phyloP scores from a whole-genome alignment of 2,113 vertebrate genomes.

The Catagonus wagneri region DNA sequence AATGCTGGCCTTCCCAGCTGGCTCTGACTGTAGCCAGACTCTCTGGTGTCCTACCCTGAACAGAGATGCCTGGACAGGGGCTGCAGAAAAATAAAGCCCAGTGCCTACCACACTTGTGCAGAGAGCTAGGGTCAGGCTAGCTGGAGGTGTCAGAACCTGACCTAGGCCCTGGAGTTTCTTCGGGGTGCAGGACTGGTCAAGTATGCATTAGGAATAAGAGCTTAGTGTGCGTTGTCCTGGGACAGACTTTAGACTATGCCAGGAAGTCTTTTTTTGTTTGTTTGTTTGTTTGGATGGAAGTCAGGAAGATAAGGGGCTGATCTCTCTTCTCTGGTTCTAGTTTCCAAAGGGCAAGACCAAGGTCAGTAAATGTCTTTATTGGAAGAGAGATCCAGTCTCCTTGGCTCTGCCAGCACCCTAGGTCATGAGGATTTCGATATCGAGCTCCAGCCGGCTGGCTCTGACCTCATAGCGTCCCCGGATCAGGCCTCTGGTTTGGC shows the following conservation, averaged over 20 bases:
- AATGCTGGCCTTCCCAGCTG: conserved; percentile 39
- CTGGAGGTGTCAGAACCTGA: background rate
- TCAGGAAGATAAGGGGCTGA: background rate
- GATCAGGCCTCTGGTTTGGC: conserved; percentile 69
- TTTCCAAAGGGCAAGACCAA: background rate
- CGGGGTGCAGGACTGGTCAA: background rate
- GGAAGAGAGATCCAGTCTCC: conserved; percentile 53
- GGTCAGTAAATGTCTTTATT: conserved; percentile 50
- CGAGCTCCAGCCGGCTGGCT: conserved; percentile 73
- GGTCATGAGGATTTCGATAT: conserved; percentile 79
- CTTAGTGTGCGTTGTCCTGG: background rate
- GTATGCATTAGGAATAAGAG: background rate
- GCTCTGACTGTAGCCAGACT: background rate
- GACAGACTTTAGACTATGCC: background rate
- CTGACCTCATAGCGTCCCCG: conserved; percentile 72
- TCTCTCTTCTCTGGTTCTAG: background rate
- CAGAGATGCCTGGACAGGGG: background rate
- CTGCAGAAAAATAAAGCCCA: background rate
- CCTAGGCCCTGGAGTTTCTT: background rate
- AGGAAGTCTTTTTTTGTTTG: background rate
- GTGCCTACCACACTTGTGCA: background rate
- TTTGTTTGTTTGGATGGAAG: background rate
- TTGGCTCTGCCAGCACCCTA: conserved; percentile 57
- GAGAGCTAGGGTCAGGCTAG: background rate
- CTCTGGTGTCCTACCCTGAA: background rate